Evolutionary conservation across 2,888 invertebrate species (phyloP).

Genomic region (Leistus spinibarbis): DNA sequence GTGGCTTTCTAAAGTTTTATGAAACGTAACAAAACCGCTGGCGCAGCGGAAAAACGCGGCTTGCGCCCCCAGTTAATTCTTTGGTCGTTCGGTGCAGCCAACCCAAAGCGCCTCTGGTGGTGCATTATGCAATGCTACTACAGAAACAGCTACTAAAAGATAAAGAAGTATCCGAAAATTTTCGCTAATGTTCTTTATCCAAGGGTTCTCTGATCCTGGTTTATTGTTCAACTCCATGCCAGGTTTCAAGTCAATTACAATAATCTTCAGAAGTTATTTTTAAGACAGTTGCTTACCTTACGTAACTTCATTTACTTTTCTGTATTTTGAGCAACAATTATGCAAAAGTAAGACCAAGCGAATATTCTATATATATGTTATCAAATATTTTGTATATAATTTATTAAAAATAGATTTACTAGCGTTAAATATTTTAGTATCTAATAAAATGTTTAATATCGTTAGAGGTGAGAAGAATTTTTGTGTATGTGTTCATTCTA

Average conservation of each 20-base stretch:
- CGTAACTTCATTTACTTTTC: too few relatives aligned
- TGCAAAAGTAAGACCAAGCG: too few relatives aligned
- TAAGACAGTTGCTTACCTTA: too few relatives aligned
- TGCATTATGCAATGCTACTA: conserved; percentile 20
- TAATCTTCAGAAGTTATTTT: background rate
- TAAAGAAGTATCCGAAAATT: background rate
- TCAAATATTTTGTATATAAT: too few relatives aligned
- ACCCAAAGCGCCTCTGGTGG: background rate
- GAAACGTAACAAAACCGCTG: conserved; percentile 38
- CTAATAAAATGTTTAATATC: background rate
- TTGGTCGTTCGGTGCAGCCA: conserved; percentile 9
- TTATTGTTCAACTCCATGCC: background rate
- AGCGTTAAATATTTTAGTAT: too few relatives aligned
- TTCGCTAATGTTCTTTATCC: background rate
- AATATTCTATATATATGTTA: too few relatives aligned
- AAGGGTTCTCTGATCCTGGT: too few relatives aligned
- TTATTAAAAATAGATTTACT: too few relatives aligned
- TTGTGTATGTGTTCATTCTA: background rate
- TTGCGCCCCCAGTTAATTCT: conserved; percentile 15
- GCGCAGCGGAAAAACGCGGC: conserved; percentile 33
- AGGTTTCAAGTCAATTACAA: background rate
- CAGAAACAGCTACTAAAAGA: background rate
- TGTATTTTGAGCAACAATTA: too few relatives aligned
- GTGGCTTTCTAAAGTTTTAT: conserved; percentile 40
- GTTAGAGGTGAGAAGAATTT: background rate